Conservation (phyloP, 2,797 vertebrate species). For the Acropternis orthonyx region DNA sequence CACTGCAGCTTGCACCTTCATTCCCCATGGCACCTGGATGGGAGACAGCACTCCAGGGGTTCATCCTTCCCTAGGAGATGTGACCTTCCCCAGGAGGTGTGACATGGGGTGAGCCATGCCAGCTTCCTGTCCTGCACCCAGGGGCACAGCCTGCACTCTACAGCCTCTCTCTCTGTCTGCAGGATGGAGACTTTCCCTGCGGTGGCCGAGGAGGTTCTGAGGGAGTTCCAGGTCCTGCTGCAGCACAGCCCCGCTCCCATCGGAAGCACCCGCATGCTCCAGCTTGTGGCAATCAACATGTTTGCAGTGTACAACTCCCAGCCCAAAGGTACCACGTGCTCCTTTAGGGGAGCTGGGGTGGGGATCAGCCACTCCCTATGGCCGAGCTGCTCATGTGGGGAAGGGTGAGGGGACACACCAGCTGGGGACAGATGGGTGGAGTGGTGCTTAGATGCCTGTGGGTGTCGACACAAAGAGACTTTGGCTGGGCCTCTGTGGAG, state of each 20-base stretch:
- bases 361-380: background rate
- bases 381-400: background rate
- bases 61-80: background rate
- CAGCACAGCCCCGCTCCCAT: slow-evolving; percentile 89
- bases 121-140: background rate
- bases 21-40: background rate
- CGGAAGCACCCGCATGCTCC: slow-evolving; percentile 90
- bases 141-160: background rate
- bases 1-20: background rate
- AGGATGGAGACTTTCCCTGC: slow-evolving; percentile 95
- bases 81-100: background rate
- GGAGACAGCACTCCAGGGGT: background rate
- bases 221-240: slow-evolving; percentile 90
- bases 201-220: slow-evolving; percentile 87
- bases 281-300: slow-evolving; percentile 98
- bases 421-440: background rate
- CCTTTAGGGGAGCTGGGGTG: background rate
- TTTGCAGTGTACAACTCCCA: slow-evolving; percentile 93
- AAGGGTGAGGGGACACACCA: background rate
- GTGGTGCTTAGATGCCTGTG: slow-evolving; percentile 49
- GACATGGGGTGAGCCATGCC: background rate
- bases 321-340: slow-evolving; percentile 78
- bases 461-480: slow-evolving; percentile 5
- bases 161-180: slow-evolving; percentile 44
- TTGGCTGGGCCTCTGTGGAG: slow-evolving; percentile 7